Conservation (phyloP, 2,113 vertebrate species). For the Ceyx cyanopectus region DNA sequence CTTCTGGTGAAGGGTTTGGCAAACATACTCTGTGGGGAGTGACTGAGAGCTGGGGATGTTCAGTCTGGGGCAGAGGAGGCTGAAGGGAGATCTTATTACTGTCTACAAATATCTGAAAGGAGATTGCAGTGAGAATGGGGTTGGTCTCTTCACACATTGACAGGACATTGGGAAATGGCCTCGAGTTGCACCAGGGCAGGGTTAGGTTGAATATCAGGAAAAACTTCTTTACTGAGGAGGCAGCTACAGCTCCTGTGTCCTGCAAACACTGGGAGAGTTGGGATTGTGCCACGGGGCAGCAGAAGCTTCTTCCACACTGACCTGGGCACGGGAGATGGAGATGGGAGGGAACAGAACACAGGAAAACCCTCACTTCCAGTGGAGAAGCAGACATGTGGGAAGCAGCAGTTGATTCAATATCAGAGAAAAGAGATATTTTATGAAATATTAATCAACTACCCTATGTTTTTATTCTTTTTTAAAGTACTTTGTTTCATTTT, state of each 20-base stretch:
- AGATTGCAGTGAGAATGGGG: no score
- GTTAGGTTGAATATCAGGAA: no score
- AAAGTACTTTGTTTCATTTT: not conserved
- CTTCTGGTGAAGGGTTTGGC: no score
- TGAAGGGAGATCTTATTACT: no score
- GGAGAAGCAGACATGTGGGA: rapidly evolving
- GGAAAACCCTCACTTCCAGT: not conserved
- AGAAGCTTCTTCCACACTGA: no score
- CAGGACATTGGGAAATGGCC: no score
- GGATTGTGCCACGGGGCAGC: not conserved
- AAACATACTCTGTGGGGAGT: rapidly evolving
- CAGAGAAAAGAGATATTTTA: not conserved
- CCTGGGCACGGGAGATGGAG: rapidly evolving
- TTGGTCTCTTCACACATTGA: no score
- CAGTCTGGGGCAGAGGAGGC: no score
- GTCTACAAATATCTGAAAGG: no score
- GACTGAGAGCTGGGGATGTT: no score
- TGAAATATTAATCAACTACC: not conserved
- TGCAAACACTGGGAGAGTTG: rapidly evolving
- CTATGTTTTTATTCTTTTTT: not conserved
- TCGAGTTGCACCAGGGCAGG: rapidly evolving
- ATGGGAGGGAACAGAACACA: not conserved
- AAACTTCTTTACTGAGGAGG: no score
- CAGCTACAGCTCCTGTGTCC: not conserved
- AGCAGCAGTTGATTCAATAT: not conserved